Conservation (phyloP, 2,113 vertebrate genomes). For the Malurus melanocephalus region DNA sequence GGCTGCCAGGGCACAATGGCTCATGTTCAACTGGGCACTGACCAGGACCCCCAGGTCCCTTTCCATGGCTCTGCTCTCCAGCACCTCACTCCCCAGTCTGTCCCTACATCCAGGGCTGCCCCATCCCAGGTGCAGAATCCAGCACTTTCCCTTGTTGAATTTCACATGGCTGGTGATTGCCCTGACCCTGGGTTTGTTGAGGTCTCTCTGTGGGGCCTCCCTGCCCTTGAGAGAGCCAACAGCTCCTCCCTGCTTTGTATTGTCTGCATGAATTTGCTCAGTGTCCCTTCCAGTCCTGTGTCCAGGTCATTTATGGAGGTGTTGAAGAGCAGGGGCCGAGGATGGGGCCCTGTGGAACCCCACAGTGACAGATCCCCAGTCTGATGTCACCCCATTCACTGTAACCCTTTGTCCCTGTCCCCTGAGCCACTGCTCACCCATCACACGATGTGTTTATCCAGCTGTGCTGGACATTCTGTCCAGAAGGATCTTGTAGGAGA, state of each 20-base stretch:
- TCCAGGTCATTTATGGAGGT: background rate
- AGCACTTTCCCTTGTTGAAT: accelerated
- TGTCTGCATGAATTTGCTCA: background rate
- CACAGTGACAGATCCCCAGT: background rate
- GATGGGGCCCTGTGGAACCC: background rate
- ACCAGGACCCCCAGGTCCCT: background rate
- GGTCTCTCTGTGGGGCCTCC: background rate
- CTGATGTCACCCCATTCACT: background rate
- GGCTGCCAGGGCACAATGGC: background rate
- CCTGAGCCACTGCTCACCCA: background rate
- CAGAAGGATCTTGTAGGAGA: background rate
- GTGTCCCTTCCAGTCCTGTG: background rate
- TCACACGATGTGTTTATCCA: background rate
- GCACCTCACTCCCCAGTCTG: background rate
- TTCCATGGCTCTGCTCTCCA: background rate
- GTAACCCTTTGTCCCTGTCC: background rate
- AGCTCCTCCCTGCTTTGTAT: background rate
- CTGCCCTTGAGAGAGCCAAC: accelerated
- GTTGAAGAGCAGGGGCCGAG: background rate
- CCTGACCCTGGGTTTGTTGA: background rate
- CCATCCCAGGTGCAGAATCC: background rate
- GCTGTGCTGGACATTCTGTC: background rate
- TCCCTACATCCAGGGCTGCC: background rate
- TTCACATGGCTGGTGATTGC: background rate
- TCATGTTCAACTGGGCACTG: accelerated